A percentile compares a stretch with the other conserved stretches of the same genome.
Conservation (phyloP, 2,113 vertebrate species). For the Bungarus multicinctus region DNA sequence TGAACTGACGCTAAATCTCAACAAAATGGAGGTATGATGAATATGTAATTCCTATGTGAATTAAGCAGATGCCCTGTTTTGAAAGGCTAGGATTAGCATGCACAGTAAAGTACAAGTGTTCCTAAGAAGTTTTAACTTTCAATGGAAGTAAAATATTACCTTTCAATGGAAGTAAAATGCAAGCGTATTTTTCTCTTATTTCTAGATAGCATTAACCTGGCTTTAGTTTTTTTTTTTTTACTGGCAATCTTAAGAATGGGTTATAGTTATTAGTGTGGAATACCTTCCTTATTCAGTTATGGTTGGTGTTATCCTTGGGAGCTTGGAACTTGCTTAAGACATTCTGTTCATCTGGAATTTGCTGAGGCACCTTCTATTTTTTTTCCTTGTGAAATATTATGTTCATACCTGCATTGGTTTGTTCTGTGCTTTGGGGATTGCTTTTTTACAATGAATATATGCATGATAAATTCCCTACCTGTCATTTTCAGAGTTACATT, state of each 20-base stretch:
- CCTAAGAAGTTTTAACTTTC: background rate
- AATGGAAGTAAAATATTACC: background rate
- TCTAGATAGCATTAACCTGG: background rate
- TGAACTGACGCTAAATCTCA: background rate
- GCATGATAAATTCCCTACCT: background rate
- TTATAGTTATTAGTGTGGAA: background rate
- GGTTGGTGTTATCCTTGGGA: background rate
- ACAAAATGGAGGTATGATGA: background rate
- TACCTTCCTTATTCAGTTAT: background rate
- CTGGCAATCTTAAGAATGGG: background rate
- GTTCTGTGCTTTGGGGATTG: background rate
- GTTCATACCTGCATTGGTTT: background rate
- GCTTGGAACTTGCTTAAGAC: background rate
- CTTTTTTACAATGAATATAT: background rate
- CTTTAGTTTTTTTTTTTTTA: background rate
- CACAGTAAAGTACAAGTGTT: background rate
- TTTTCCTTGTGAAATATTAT: background rate
- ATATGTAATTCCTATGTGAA: background rate
- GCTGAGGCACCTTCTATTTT: background rate
- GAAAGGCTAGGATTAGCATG: background rate
- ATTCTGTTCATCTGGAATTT: background rate
- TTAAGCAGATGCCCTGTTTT: background rate
- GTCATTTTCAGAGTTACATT: background rate
- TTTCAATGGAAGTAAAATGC: background rate
- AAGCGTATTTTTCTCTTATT: background rate